Evolutionary conservation across 1,140 invertebrate genomes (phyloP), one percentile per base, ranked within the genome.

Genomic region (Solenopsis invicta): DNA sequence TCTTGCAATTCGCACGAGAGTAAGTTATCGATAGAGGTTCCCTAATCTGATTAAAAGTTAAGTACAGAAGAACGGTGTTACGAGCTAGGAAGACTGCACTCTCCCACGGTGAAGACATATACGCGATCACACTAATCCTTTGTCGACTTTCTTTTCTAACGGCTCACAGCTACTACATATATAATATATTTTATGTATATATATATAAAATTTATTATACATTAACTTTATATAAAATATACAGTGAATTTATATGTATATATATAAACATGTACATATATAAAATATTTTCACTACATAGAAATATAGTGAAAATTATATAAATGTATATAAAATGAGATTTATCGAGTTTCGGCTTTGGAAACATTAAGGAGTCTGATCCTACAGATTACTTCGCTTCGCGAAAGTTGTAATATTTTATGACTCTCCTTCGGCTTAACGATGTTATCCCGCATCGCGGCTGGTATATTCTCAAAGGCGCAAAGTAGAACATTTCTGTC

Each of bases 11-110:
- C 56, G 9, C 54, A 41, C 9, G 24, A 72, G 41, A 72, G 54
- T 72, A 75, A 84, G 18, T 84, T 84, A 74, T 84, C n/a, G 56
- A 84, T 34, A 50, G 16, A 61, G 29, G 21, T 29, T 84, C n/a
- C 66, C 56, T 75, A 75, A 75, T 74, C 41, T 50, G 69, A 75
- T 84, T 74, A 84, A 84, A 84, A 75, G 54, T 84, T 84, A 84
- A 84, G 54, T 59, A 74, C 34, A 59, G 66, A 48, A 8, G 52
- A 59, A 71, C 16, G 34, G 21, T 24, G 64, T 69, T 82, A 61
- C 24, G 41, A 82, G 21, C 13, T 6, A 56, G 12, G 54, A 82
- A 78, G 71, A 50, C 24, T 61, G 54, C 41, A 12, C 41, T 84
- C 29, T 74, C 8, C 9, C 50, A 59, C 64, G 61, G 24, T 71